phyloP scores from a whole-genome alignment of 2,888 invertebrate species.

The Tribolium freemani region DNA sequence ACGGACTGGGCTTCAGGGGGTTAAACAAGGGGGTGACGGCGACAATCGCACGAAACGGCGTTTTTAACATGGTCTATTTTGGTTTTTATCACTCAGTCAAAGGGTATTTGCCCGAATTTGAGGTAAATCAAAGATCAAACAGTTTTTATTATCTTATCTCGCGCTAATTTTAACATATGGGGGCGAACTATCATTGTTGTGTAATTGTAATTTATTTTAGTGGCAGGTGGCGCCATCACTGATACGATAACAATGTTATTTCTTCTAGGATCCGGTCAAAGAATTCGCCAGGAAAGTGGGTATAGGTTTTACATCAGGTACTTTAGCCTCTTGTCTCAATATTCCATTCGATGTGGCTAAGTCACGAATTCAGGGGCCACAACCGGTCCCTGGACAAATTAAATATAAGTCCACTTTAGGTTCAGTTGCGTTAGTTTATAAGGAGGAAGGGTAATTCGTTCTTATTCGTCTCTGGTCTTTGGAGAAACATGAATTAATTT shows the following conservation, averaged over 20 bases:
- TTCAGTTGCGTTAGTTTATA: conserved; percentile 81
- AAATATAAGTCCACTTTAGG: conserved; percentile 85
- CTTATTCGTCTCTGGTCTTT: no score
- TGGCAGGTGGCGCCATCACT: not conserved
- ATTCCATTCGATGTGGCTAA: conserved; percentile 98
- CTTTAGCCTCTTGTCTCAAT: conserved; percentile 87
- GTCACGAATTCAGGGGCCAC: conserved; percentile 94
- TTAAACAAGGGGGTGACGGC: conserved; percentile 91
- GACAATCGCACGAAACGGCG: conserved; percentile 89
- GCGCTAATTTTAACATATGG: not conserved
- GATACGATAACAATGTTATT: conserved; percentile 47
- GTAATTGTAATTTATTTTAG: not conserved
- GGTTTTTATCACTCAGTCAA: conserved; percentile 95
- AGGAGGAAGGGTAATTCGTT: conserved; percentile 87
- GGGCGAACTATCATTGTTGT: not conserved
- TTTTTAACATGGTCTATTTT: conserved; percentile 95
- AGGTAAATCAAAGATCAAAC: conserved; percentile 67
- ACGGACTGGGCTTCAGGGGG: conserved; percentile 85
- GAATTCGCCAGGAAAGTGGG: conserved; percentile 83
- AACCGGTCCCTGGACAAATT: conserved; percentile 78
- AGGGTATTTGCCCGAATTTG: conserved; percentile 76
- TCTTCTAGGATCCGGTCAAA: conserved; percentile 73
- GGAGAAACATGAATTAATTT: not conserved
- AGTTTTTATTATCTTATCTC: not conserved
- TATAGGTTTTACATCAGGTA: conserved; percentile 91